Evolutionary conservation across 2,797 vertebrate genomes (phyloP), one percentile per base, ranked within the genome.

Genomic region (Enteromius mattozi): DNA sequence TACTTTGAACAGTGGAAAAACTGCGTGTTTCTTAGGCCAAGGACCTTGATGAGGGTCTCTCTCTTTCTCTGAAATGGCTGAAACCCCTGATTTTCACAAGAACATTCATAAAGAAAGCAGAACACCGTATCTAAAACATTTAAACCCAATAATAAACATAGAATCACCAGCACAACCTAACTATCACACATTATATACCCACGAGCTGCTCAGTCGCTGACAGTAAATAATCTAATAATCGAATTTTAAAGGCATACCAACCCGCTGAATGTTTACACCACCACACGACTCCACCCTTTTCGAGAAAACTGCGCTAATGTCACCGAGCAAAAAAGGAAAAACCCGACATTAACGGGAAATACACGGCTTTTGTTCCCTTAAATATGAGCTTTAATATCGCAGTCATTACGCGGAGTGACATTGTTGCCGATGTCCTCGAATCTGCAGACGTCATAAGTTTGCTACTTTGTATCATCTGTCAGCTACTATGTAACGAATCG

Each of bases 261-360:
- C 3, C 1, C 21, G 14, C 63, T 82, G 27, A 30, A 40, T 81
- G 81, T 85, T 83, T 85, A 85, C 72, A 83, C 35, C 35, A 74
- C 27, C 12, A 49, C 47, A 63, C 45, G 75, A 66, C 88, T 85
- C 84, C 85, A 87, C 88, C 88, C 86, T 82, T 80, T 71, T 49
- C 56, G 37, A 84, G 37, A 82, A 70, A 82, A 74, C 51, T 78
- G 40, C 7, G 47, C 81, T 70, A 59, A 78, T 35, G 75, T 45
- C 17, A 2, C 2, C 2, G 59, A 56, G 3, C 24, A 35, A 24
- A 19, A 16, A 24, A 4, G 3, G 0, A 4, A 83, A 33, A 17
- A 2, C 13, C 13, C n/a, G 33, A 56, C 30, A 35, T 65, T 0
- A 54, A 76, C 16, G 2, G 2, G 14, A 8, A 27, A 63, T 27